phyloP scores from a whole-genome alignment of 1,140 invertebrate species.

The Drosophila athabasca region DNA sequence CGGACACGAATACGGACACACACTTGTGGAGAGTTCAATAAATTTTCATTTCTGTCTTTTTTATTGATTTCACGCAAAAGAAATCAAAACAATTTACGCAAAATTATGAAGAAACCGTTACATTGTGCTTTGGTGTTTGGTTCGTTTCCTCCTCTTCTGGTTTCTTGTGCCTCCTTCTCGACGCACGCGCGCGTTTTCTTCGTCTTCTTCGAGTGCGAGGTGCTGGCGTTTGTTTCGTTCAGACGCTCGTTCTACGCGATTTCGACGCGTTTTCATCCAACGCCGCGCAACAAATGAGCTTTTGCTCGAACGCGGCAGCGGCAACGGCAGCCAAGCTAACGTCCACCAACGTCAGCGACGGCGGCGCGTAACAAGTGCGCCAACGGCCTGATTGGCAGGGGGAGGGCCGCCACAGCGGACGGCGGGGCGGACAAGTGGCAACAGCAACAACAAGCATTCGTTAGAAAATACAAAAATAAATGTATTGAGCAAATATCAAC shows the following conservation, averaged over 20 bases:
- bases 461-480: conserved; percentile 70
- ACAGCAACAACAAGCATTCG: conserved; percentile 44
- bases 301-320: conserved; percentile 20
- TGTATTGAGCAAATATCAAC: conserved; percentile 78
- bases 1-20: conserved; percentile 18
- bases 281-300: conserved; percentile 72
- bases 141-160: conserved; percentile 5
- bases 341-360: conserved; percentile 41
- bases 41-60: conserved; percentile 67
- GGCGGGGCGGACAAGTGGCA: conserved; percentile 15
- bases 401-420: conserved; percentile 15
- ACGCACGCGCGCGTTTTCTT: conserved; percentile 66
- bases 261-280: conserved; percentile 67
- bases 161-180: conserved; percentile 20
- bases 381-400: conserved; percentile 28
- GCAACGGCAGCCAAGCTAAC: conserved; percentile 28
- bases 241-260: conserved; percentile 35
- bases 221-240: conserved; percentile 23
- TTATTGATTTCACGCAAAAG: conserved; percentile 72
- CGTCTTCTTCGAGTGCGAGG: background rate
- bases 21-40: conserved; percentile 59
- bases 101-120: conserved; percentile 65
- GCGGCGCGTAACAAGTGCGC: conserved; percentile 72
- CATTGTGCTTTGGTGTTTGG: conserved; percentile 35
- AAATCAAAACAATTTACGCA: conserved; percentile 80